phyloP scores from a whole-genome alignment of 2,797 vertebrate genomes.

The Poeciliopsis paucimaculata region DNA sequence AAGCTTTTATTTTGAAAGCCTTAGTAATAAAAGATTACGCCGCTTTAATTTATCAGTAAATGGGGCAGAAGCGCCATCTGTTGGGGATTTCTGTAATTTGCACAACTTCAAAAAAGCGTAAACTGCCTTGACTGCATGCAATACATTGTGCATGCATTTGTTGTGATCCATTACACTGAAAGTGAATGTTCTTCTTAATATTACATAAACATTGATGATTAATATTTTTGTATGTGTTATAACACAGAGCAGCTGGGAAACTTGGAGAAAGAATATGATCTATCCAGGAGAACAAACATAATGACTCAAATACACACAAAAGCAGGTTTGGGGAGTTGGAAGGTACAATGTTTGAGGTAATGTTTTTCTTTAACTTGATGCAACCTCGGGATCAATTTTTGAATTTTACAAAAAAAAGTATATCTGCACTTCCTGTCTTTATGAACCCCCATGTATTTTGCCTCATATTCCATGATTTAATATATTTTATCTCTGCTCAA shows the following conservation, averaged over 20 bases:
- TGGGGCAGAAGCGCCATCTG: constrained; percentile 50
- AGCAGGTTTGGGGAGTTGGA: constrained; percentile 33
- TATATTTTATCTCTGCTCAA: constrained; percentile 61
- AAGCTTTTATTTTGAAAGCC: constrained; percentile 2
- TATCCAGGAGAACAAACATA: constrained; percentile 1
- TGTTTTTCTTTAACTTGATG: constrained; percentile 29
- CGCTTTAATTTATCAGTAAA: constrained; percentile 9
- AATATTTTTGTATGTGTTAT: constrained; percentile 46
- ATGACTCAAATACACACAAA: neutral
- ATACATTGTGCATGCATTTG: neutral
- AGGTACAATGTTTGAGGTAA: constrained; percentile 26
- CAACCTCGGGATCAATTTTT: constrained; percentile 11
- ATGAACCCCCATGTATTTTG: neutral
- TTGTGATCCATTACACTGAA: neutral
- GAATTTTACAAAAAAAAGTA: neutral
- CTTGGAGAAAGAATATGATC: constrained; percentile 34
- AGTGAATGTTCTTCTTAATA: neutral
- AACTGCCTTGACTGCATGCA: constrained; percentile 12
- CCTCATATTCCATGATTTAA: constrained; percentile 32
- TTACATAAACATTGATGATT: constrained; percentile 24
- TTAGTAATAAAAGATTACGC: neutral
- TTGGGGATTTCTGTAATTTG: constrained; percentile 18
- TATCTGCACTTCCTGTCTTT: constrained; percentile 14
- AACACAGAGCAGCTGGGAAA: constrained; percentile 25
- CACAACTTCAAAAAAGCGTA: constrained; percentile 29